These are phyloP conservation scores for Gobiocypris rarus DNA, from an alignment of 2,113 vertebrate species.

Conservation along the genomic window DNA sequence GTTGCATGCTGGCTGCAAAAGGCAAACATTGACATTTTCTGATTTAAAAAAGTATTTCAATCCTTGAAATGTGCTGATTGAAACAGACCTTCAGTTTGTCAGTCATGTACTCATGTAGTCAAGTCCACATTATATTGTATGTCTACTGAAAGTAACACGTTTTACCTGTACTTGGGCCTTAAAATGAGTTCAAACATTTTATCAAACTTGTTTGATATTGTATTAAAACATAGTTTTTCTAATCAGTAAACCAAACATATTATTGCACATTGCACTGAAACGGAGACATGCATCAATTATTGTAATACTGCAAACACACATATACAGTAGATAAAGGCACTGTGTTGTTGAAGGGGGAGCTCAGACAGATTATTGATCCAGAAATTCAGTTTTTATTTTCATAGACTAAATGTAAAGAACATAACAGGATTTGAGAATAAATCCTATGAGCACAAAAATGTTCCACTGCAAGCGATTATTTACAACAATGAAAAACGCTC, in stretches of 20 bases:
- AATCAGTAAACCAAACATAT: neutral
- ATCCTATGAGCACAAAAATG: conserved; percentile 83
- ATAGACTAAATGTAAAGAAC: conserved; percentile 81
- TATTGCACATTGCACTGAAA: neutral
- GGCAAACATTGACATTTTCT: neutral
- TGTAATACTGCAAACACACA: neutral
- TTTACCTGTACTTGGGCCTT: neutral
- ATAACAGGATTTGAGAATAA: conserved; percentile 86
- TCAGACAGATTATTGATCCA: conserved; percentile 47
- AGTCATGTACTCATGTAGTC: no score
- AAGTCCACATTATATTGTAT: no score
- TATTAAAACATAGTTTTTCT: neutral
- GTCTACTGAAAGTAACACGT: neutral
- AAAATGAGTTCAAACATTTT: neutral
- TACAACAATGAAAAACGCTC: conserved; percentile 74
- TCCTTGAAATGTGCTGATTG: neutral
- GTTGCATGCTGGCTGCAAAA: neutral
- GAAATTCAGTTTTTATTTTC: conserved; percentile 72
- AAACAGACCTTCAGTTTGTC: neutral
- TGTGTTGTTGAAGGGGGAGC: neutral
- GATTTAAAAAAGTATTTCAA: neutral
- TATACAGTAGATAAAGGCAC: neutral
- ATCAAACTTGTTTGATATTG: neutral
- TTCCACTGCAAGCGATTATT: conserved; percentile 80
- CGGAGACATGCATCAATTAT: neutral